Evolutionary conservation across 2,888 invertebrate species (phyloP), one percentile per base, ranked within the genome.

Genomic region (Cristatella mucedo): DNA sequence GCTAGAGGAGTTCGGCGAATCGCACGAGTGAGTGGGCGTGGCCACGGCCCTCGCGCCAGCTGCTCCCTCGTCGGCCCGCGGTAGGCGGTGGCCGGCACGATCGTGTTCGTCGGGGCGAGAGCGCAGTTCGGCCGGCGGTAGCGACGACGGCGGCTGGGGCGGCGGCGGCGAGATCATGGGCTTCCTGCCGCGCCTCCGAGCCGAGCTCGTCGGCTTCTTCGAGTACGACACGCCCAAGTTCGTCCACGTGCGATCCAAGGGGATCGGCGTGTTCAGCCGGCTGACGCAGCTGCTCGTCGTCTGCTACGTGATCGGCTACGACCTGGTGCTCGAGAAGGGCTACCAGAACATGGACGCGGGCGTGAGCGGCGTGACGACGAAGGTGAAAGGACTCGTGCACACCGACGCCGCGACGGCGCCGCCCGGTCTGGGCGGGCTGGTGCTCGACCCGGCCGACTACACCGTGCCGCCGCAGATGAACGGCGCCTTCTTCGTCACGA

Each of bases 391-490:
- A 6, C 58, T 68, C 2, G 55, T 57, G 1, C 60, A 48, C 33
- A 63, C 67, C 1, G 52, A 58, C 40, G 38, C 47, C 15, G 44
- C 50, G 16, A 33, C 33, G 4, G 45, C 50, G n/a, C 29, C 40
- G 18, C 47, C 51, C 7, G 45, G 45, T n/a, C 44, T 54, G 20
- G 49, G 46, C 4, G 36, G 40, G 5, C 41, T 55, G 16, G 53
- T 61, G 5, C 71, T 69, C 68, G 71, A 72, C 53, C 66, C 67
- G 2, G 58, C 67, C 2, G 71, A 71, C 46, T 69, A 68, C 52
- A 63, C 69, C 2, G 56, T 70, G 21, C 71, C 71, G 4, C 63
- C 70, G 3, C 16, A 36, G 59, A 70, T 70, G 49, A 67, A 67
- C 47, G 64, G 62, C 43, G 70, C 69, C 4, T 69, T 70, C 44